Conservation (phyloP, 2,797 vertebrate genomes). For the Cuniculus paca region DNA sequence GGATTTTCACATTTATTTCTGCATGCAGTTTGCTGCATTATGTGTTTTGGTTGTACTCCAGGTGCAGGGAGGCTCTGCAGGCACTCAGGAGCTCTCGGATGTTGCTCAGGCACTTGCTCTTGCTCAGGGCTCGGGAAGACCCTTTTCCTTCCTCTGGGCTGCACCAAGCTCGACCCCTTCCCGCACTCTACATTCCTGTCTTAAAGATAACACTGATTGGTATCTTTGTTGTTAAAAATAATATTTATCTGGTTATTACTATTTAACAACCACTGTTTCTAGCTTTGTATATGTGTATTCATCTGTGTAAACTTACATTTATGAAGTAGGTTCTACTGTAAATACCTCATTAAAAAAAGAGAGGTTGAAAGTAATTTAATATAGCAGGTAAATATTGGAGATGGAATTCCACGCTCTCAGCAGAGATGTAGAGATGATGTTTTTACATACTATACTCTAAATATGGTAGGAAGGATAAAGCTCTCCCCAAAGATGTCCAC, state of each 20-base stretch:
- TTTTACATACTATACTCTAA: background rate
- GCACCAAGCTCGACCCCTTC: too few species aligned
- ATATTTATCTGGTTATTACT: background rate
- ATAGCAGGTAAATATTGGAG: background rate
- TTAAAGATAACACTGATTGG: background rate
- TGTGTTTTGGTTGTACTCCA: too few species aligned
- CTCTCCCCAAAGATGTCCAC: background rate
- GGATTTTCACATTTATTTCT: too few species aligned
- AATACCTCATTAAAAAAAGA: background rate
- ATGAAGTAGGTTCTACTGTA: background rate
- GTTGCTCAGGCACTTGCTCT: too few species aligned
- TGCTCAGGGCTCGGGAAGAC: too few species aligned
- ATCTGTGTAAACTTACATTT: background rate
- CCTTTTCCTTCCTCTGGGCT: too few species aligned
- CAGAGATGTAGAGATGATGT: background rate
- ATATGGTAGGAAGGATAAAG: too few species aligned
- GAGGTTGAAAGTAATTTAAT: background rate
- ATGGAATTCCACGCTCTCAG: background rate
- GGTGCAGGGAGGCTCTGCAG: too few species aligned
- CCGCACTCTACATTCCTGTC: too few species aligned
- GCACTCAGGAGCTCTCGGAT: too few species aligned
- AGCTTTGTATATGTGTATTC: background rate
- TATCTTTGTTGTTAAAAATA: background rate
- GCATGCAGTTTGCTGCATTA: too few species aligned
- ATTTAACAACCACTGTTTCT: background rate